Percentiles rank a stretch among this genome's conserved stretches.
Evolutionary conservation across 2,113 vertebrate species (phyloP).

Genomic region (Columba livia): DNA sequence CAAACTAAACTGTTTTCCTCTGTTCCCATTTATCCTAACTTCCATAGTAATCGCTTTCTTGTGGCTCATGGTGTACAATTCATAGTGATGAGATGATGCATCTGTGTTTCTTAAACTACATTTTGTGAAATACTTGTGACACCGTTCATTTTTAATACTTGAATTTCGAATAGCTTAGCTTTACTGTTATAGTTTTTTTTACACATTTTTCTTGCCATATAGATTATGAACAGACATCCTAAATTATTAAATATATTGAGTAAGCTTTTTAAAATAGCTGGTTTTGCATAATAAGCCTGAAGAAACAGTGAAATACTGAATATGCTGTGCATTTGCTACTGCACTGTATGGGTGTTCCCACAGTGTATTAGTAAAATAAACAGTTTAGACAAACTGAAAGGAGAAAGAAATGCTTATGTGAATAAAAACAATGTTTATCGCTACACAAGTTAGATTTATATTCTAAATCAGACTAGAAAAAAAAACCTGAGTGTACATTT

Average conservation of each 20-base stretch:
- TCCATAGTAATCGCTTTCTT: neutral
- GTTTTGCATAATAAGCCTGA: neutral
- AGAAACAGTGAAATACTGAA: neutral
- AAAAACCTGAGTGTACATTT: neutral
- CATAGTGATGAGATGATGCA: neutral
- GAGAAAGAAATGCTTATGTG: neutral
- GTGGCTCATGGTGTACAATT: neutral
- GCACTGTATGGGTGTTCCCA: neutral
- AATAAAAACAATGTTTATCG: neutral
- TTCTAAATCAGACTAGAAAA: neutral
- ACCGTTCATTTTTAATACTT: neutral
- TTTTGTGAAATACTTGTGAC: neutral
- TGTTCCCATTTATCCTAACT: neutral
- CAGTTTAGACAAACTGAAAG: neutral
- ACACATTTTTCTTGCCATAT: neutral
- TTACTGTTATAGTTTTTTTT: neutral
- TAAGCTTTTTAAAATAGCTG: neutral
- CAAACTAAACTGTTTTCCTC: neutral
- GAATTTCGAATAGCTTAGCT: neutral
- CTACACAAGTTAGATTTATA: neutral
- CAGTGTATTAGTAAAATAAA: neutral
- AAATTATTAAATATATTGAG: neutral
- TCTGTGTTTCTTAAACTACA: neutral
- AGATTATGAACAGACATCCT: neutral
- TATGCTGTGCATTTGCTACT: neutral